phyloP scores from a whole-genome alignment of 2,797 vertebrate species.

The Halcyon leucocephala region DNA sequence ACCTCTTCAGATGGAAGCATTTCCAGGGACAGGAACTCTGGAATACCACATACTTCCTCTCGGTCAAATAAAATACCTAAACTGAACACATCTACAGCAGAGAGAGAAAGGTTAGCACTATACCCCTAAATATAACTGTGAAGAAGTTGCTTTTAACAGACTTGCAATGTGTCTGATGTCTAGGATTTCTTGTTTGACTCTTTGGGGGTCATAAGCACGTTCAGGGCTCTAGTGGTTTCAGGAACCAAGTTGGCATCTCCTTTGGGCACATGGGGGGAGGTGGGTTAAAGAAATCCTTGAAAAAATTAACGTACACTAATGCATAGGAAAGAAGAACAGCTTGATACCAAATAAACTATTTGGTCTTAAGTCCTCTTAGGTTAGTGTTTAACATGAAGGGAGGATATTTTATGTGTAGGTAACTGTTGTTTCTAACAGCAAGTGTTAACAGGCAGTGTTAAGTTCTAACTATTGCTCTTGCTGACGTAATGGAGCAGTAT shows the following conservation, averaged over 20 bases:
- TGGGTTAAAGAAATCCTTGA: background rate
- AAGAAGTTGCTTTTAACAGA: background rate
- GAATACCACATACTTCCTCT: constrained; percentile 84
- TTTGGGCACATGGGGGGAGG: background rate
- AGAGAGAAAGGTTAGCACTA: constrained; percentile 70
- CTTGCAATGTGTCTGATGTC: background rate
- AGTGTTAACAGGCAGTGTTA: background rate
- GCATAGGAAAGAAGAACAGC: background rate
- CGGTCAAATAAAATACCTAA: constrained; percentile 77
- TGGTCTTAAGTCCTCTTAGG: background rate
- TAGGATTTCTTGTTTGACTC: background rate
- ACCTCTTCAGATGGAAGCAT: constrained; percentile 87
- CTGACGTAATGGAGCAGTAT: background rate
- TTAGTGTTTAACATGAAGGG: background rate
- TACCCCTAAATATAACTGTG: background rate
- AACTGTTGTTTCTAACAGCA: background rate
- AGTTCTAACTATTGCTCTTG: background rate
- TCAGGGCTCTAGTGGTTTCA: background rate
- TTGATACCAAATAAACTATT: background rate
- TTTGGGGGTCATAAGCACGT: background rate
- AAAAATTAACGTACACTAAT: background rate
- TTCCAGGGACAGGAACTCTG: constrained; percentile 86
- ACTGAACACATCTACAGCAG: constrained; percentile 54
- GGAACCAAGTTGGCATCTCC: background rate
- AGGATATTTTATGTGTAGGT: background rate